phyloP scores from a whole-genome alignment of 2,888 invertebrate species.

The Rhogogaster chlorosoma region DNA sequence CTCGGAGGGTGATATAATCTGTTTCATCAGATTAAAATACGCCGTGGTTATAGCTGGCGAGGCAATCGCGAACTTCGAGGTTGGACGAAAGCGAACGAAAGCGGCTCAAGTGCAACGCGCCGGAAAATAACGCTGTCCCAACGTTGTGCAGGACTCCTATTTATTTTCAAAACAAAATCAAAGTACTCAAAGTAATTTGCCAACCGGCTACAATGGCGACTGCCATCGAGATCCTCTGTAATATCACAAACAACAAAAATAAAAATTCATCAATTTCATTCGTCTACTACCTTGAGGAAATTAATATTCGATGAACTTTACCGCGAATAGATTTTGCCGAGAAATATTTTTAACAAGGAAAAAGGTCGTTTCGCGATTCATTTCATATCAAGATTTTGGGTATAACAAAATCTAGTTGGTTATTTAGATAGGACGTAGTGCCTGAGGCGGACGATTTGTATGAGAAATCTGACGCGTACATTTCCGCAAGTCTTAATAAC shows the following conservation, averaged over 20 bases:
- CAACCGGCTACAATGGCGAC: conserved; percentile 30
- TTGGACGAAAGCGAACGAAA: conserved; percentile 76
- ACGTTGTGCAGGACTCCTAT: conserved; percentile 64
- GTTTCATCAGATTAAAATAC: conserved; percentile 77
- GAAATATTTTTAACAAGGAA: not conserved
- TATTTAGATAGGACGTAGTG: conserved; percentile 62
- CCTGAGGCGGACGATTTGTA: conserved; percentile 61
- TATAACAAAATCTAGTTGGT: conserved; percentile 60
- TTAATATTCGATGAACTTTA: not conserved
- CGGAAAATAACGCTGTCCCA: conserved; percentile 77
- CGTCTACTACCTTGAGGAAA: not conserved
- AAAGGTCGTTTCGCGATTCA: not conserved
- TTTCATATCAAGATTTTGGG: not conserved
- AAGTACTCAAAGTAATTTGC: conserved; percentile 46
- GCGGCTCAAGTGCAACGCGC: conserved; percentile 76
- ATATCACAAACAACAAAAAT: conserved; percentile 1
- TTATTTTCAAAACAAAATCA: conserved; percentile 47
- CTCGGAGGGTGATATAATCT: conserved; percentile 72
- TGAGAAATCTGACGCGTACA: conserved; percentile 50
- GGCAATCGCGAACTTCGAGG: conserved; percentile 61
- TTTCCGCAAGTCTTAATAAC: conserved; percentile 56
- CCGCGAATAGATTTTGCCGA: not conserved
- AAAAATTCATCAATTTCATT: not conserved
- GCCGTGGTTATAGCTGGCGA: conserved; percentile 58
- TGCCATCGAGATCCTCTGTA: not conserved